Percentiles rank a stretch among this genome's conserved stretches.
These are phyloP conservation scores for Trichonephila clavata DNA, from an alignment of 1,140 invertebrate species.

Conservation along the genomic window DNA sequence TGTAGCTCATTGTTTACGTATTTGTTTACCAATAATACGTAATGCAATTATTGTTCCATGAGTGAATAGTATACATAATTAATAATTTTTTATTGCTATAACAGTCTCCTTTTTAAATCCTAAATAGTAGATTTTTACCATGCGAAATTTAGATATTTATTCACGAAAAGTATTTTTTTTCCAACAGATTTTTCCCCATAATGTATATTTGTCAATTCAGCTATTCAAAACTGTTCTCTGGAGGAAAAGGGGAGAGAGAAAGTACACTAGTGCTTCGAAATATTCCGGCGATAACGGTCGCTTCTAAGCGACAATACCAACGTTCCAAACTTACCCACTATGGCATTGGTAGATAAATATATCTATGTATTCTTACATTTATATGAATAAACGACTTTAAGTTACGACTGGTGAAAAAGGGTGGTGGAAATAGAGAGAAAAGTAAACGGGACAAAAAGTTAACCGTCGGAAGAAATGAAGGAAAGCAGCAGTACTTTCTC, in stretches of 20 bases:
- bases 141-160: not conserved
- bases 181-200: not conserved
- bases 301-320: constrained; percentile 42
- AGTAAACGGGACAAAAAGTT: constrained; percentile 54
- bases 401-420: constrained; percentile 26
- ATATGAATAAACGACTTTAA: constrained; percentile 62
- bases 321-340: not conserved
- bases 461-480: constrained; percentile 57
- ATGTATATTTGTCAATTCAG: constrained; percentile 46
- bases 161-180: not conserved
- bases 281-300: constrained; percentile 28
- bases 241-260: not conserved
- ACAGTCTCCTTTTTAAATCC: not conserved
- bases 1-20: too few species aligned
- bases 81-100: too few species aligned
- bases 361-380: constrained; percentile 29
- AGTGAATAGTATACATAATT: too few species aligned
- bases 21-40: too few species aligned
- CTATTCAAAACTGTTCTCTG: constrained; percentile 25
- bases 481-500: constrained; percentile 47
- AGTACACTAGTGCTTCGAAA: not conserved
- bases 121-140: not conserved
- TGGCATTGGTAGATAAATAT: constrained; percentile 56
- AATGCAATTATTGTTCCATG: too few species aligned
- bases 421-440: not conserved